Evolutionary conservation across 2,113 vertebrate genomes (phyloP).

Genomic region (Spermophilus dauricus): DNA sequence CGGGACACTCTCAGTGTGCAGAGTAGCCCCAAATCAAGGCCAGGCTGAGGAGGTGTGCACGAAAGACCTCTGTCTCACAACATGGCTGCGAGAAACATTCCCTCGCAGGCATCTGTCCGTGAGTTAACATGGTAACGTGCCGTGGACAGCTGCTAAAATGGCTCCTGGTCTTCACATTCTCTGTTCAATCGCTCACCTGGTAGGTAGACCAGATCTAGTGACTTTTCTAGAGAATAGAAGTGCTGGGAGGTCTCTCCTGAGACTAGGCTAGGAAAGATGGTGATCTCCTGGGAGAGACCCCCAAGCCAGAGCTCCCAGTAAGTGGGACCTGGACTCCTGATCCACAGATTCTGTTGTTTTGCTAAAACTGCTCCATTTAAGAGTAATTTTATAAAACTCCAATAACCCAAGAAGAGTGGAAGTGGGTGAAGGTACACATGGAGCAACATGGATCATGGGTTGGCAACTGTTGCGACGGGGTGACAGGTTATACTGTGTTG

Average conservation of each 20-base stretch:
- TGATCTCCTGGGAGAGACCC: background rate
- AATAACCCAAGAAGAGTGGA: background rate
- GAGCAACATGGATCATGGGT: background rate
- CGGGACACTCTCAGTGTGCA: accelerated
- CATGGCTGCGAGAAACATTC: background rate
- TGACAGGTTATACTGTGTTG: background rate
- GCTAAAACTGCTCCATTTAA: background rate
- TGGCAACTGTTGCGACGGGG: background rate
- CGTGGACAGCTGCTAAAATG: background rate
- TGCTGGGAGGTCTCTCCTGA: background rate
- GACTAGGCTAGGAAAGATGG: background rate
- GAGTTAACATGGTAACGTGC: no score
- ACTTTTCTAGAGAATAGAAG: background rate
- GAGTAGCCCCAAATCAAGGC: background rate
- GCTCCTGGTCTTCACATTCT: background rate
- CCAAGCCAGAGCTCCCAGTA: background rate
- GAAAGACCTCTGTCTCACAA: background rate
- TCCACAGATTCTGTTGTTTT: background rate
- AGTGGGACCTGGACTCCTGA: background rate
- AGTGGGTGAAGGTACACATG: background rate
- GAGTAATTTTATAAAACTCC: background rate
- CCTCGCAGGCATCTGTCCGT: background rate
- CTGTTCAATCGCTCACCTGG: background rate
- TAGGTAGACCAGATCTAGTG: background rate
- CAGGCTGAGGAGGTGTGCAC: no score